These are phyloP conservation scores for Drosophila borealis DNA, from an alignment of 2,888 invertebrate genomes.

Conservation along the genomic window DNA sequence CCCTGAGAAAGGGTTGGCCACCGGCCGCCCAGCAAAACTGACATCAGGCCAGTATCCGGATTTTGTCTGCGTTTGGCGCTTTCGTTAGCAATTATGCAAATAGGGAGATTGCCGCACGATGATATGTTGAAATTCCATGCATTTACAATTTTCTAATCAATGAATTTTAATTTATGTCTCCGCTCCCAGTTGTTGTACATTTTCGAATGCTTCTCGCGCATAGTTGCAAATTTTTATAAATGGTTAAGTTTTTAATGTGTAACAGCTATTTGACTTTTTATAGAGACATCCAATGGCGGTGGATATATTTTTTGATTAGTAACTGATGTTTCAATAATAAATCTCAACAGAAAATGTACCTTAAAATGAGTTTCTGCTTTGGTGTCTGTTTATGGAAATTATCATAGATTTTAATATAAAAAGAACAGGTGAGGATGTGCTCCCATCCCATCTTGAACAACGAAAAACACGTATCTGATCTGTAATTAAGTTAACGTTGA, in stretches of 20 bases:
- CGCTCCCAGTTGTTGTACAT: constrained; percentile 17
- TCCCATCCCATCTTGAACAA: too few relatives aligned
- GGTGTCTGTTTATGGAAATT: constrained; percentile 24
- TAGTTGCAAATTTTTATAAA: constrained; percentile 13
- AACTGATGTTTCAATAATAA: constrained; percentile 57
- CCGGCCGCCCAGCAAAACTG: constrained; percentile 1
- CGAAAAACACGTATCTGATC: constrained; percentile 18
- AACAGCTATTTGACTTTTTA: constrained; percentile 8
- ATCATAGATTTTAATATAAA: constrained; percentile 65
- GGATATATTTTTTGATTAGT: constrained; percentile 37
- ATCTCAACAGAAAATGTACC: constrained; percentile 37
- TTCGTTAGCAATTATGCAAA: constrained; percentile 80
- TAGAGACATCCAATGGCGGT: not conserved
- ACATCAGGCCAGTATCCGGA: constrained; percentile 18
- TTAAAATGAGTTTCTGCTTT: constrained; percentile 24
- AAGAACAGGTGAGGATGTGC: constrained; percentile 29
- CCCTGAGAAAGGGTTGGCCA: constrained; percentile 9
- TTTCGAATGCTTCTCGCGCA: constrained; percentile 4
- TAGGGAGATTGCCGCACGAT: constrained; percentile 76
- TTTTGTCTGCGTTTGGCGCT: constrained; percentile 66
- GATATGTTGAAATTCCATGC: constrained; percentile 82
- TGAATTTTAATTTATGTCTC: constrained; percentile 83
- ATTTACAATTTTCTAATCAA: constrained; percentile 84
- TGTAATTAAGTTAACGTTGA: constrained; percentile 72
- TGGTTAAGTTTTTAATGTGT: constrained; percentile 10